Percentiles rank a stretch among this genome's conserved stretches.
Conservation (phyloP, 2,797 vertebrate species). For the Sitta carolinensis region DNA sequence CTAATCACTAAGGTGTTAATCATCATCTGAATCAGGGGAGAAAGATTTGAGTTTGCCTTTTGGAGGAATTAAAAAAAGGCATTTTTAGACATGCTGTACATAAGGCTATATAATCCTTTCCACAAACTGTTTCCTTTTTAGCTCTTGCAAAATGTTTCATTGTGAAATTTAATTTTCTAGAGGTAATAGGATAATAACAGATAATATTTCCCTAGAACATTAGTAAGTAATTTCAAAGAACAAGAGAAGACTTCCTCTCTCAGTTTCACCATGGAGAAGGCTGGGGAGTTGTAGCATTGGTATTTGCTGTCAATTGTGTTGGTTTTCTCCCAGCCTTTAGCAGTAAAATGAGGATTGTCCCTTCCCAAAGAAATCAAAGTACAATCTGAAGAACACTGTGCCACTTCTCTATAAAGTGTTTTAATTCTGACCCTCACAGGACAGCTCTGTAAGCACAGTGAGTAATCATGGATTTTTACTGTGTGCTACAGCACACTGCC, state of each 20-base stretch:
- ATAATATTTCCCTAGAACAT: neutral
- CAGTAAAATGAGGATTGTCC: neutral
- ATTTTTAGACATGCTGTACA: neutral
- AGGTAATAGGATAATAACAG: neutral
- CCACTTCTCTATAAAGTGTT: neutral
- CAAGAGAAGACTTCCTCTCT: neutral
- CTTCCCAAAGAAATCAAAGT: neutral
- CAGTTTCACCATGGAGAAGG: rapidly evolving
- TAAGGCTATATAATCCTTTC: neutral
- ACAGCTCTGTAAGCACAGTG: neutral
- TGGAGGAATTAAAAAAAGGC: neutral
- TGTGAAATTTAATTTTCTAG: neutral
- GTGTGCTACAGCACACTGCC: neutral
- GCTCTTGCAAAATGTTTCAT: neutral
- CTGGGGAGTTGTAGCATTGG: neutral
- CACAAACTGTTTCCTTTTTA: neutral
- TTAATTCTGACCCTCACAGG: neutral
- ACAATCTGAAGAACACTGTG: neutral
- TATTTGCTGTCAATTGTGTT: neutral
- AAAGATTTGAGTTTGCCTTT: neutral
- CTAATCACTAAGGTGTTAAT: neutral
- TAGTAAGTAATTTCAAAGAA: neutral
- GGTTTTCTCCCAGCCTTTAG: neutral
- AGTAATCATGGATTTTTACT: neutral
- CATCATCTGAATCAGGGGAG: neutral